A percentile compares a stretch with the other conserved stretches of the same genome.
phyloP scores from a whole-genome alignment of 2,113 vertebrate genomes.

The Platichthys stellatus region DNA sequence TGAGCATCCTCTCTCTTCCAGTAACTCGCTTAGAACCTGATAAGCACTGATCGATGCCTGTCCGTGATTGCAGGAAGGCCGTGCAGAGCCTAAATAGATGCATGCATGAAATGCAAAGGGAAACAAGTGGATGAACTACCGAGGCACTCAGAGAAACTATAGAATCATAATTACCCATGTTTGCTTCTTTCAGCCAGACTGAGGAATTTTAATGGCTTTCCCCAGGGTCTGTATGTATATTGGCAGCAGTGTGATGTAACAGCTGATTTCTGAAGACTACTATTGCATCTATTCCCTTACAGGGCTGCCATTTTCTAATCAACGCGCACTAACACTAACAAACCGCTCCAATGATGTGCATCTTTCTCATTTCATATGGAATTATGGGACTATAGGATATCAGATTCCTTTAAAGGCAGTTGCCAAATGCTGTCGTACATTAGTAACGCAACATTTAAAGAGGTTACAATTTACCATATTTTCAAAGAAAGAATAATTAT shows the following conservation, averaged over 20 bases:
- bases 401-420: background rate
- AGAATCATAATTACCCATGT: conserved; percentile 43
- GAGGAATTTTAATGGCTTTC: conserved; percentile 47
- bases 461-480: no score
- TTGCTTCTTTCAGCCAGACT: conserved; percentile 41
- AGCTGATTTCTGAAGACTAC: conserved; percentile 34
- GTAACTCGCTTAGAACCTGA: conserved; percentile 29
- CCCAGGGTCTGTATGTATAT: conserved; percentile 44
- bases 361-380: background rate
- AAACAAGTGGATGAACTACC: conserved; percentile 21
- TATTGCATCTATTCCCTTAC: conserved; percentile 17
- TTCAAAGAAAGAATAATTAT: no score
- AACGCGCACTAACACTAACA: background rate
- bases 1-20: conserved; percentile 41
- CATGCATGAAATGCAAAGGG: conserved; percentile 11
- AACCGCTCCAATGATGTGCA: background rate
- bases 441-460: no score
- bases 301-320: background rate
- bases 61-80: conserved; percentile 7
- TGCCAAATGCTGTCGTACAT: background rate
- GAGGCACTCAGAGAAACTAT: conserved; percentile 15
- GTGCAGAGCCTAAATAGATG: conserved; percentile 9
- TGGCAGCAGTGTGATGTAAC: conserved; percentile 39
- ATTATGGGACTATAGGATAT: background rate
- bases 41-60: conserved; percentile 53